These are phyloP conservation scores for Phaenicophaeus curvirostris DNA, from an alignment of 2,797 vertebrate species.

Conservation along the genomic window DNA sequence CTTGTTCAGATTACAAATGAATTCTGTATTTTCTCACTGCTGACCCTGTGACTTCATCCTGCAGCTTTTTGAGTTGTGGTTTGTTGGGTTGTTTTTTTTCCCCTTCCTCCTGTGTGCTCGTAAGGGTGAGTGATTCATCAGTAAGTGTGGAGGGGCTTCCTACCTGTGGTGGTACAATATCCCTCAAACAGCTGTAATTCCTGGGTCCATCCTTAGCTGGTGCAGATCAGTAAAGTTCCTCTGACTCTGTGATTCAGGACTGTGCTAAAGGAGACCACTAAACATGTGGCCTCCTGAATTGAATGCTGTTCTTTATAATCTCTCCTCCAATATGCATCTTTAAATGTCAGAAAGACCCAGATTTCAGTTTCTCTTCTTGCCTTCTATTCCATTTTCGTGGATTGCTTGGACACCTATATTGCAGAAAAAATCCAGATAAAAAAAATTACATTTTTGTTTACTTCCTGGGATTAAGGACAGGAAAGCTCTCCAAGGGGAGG, in stretches of 20 bases:
- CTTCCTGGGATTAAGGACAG: background rate
- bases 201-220: background rate
- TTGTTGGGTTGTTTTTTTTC: background rate
- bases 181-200: background rate
- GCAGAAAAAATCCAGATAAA: background rate
- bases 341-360: background rate
- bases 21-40: conserved; percentile 48
- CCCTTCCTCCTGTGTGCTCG: background rate
- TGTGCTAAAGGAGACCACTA: background rate
- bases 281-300: background rate
- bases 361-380: background rate
- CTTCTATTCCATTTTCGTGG: background rate
- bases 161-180: background rate
- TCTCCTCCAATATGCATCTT: background rate
- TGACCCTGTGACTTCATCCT: conserved; percentile 46
- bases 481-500: background rate
- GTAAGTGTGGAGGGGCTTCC: rapidly evolving
- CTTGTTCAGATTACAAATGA: conserved; percentile 21
- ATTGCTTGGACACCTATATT: background rate
- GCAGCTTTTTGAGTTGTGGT: background rate
- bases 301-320: background rate
- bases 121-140: background rate
- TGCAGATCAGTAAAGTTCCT: rapidly evolving
- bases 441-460: background rate
- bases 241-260: background rate